Conservation (phyloP, 2,113 vertebrate species). For the Vimba vimba region DNA sequence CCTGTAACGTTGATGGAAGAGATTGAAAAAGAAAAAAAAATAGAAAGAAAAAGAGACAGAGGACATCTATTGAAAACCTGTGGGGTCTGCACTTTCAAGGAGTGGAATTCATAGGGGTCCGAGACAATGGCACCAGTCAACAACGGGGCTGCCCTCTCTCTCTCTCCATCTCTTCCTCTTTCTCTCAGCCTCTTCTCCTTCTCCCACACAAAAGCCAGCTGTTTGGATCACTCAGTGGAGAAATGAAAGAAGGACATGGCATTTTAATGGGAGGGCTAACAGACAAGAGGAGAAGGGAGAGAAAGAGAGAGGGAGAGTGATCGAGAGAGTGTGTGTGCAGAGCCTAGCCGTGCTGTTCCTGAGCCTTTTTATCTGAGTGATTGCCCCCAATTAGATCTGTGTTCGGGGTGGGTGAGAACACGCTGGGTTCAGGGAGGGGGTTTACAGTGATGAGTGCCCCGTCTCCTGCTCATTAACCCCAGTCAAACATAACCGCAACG, state of each 20-base stretch:
- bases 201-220: conserved; percentile 66
- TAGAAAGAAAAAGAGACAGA: conserved; percentile 28
- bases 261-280: conserved; percentile 69
- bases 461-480: conserved; percentile 45
- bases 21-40: neutral
- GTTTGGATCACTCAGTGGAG: conserved; percentile 57
- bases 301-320: conserved; percentile 59
- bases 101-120: conserved; percentile 65
- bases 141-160: conserved; percentile 57
- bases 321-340: conserved; percentile 49
- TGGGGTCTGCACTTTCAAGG: conserved; percentile 65
- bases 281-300: conserved; percentile 55
- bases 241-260: conserved; percentile 70
- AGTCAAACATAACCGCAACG: conserved; percentile 29
- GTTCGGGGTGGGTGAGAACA: conserved; percentile 71
- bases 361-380: conserved; percentile 76
- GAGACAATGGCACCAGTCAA: conserved; percentile 74
- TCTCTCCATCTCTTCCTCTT: conserved; percentile 40
- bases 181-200: conserved; percentile 55
- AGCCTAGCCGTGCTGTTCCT: conserved; percentile 62
- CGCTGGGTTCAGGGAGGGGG: conserved; percentile 61
- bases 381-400: conserved; percentile 78
- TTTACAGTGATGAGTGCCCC: conserved; percentile 31
- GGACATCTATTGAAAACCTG: conserved; percentile 63
- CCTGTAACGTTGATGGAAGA: neutral